These are phyloP conservation scores for Squalus acanthias DNA, from an alignment of 2,797 vertebrate species.

Conservation along the genomic window DNA sequence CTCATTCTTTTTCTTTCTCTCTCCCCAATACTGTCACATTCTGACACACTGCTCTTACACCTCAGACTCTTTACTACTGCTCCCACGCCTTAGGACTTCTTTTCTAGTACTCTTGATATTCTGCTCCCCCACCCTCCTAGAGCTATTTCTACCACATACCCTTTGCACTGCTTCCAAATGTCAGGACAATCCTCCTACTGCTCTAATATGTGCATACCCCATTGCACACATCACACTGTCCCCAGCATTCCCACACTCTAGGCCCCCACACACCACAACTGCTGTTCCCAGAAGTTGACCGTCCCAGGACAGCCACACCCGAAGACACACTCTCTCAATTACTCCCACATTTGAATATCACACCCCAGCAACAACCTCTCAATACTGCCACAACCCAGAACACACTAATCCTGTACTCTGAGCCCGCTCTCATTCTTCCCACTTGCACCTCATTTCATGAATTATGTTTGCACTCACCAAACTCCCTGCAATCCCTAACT, in stretches of 20 bases:
- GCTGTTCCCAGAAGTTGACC: neutral
- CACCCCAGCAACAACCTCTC: neutral
- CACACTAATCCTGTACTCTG: neutral
- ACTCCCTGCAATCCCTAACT: neutral
- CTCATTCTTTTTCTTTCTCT: neutral
- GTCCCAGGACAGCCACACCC: neutral
- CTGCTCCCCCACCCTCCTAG: too few species aligned
- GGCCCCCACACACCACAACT: neutral
- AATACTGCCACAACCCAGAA: neutral
- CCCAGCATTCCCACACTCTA: neutral
- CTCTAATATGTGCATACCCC: neutral
- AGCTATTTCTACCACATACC: neutral
- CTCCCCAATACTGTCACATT: neutral
- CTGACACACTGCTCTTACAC: neutral
- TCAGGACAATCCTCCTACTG: neutral
- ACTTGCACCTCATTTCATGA: neutral
- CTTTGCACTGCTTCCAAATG: neutral
- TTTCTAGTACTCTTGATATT: neutral
- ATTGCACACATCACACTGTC: neutral
- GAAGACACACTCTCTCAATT: neutral
- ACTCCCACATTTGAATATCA: neutral
- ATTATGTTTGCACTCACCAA: neutral
- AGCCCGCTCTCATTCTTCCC: neutral
- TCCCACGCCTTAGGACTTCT: neutral
- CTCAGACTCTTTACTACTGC: neutral